Conservation (phyloP, 2,113 vertebrate genomes). For the Stigmatopora nigra region DNA sequence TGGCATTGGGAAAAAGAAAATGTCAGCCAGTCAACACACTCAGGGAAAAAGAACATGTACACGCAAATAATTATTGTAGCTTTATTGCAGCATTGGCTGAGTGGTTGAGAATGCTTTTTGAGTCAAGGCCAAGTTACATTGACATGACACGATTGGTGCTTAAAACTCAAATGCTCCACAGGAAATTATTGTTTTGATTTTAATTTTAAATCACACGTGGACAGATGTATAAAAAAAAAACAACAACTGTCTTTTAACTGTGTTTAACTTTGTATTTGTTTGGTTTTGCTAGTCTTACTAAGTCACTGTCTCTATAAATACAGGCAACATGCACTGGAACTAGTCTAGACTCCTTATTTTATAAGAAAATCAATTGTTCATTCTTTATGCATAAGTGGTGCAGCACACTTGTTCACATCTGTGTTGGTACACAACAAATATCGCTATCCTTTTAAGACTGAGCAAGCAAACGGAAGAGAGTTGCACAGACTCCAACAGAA, state of each 20-base stretch:
- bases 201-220: neutral
- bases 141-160: neutral
- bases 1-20: neutral
- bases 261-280: neutral
- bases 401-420: neutral
- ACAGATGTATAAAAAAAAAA: neutral
- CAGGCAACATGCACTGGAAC: neutral
- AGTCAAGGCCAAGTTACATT: neutral
- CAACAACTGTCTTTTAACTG: neutral
- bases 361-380: neutral
- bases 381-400: neutral
- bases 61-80: neutral
- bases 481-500: conserved; percentile 20
- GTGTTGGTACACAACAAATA: conserved; percentile 11
- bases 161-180: neutral
- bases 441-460: neutral
- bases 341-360: neutral
- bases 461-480: neutral
- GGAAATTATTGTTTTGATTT: neutral
- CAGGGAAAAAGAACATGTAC: neutral
- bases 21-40: neutral
- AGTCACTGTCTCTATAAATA: neutral
- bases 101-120: neutral
- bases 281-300: neutral
- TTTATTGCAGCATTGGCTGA: neutral